Base-by-base conservation (phyloP, 23 tunicate genomes). In the Styela clava region DNA sequence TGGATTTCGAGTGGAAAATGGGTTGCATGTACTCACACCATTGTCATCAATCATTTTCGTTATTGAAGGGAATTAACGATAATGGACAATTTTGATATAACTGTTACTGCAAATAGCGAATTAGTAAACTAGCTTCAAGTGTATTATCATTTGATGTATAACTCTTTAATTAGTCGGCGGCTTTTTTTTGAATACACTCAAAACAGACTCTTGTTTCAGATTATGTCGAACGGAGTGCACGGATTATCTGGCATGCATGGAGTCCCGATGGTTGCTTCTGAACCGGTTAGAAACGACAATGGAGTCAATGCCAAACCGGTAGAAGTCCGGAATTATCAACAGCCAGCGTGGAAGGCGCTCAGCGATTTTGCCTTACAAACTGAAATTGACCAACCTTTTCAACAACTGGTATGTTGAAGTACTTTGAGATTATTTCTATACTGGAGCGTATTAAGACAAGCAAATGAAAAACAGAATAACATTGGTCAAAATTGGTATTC, bases 261-360 rank as follows among this genome's bases (percentile, higher is more conserved):
- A 2, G 90, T 91, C 2, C 85, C 87, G 28, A 91, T 91, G 97
- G 88, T 85, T 3, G 90, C 90, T 23, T 68, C 97, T 7, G 97
- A 91, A 71, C 97, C 97, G 1, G 97, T 91, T 16, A 69, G 97
- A 63, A 86, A 91, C 84, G 97, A 91, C 78, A 70, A 36, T 24
- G 24, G 81, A 31, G 86, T 74, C 3, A 82, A 69, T 71, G 84
- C 86, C n/a, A 82, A 85, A 26, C 81, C 97, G 0, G 82, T 85
- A 20, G 90, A 91, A 71, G 90, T 91, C 2, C 84, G 78, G 31
- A 91, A 91, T 62, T 84, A 91, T 74, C 97, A 91, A 78, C 91
- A 91, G 52, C 91, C 97, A 26, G 91, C 91, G n/a, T 91, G 97
- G 97, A 91, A 91, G 83, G 88, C 97, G 3, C 86, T 91, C 79